Evolutionary conservation across 2,888 invertebrate species (phyloP).

Genomic region (Hoplodrina ambigua): DNA sequence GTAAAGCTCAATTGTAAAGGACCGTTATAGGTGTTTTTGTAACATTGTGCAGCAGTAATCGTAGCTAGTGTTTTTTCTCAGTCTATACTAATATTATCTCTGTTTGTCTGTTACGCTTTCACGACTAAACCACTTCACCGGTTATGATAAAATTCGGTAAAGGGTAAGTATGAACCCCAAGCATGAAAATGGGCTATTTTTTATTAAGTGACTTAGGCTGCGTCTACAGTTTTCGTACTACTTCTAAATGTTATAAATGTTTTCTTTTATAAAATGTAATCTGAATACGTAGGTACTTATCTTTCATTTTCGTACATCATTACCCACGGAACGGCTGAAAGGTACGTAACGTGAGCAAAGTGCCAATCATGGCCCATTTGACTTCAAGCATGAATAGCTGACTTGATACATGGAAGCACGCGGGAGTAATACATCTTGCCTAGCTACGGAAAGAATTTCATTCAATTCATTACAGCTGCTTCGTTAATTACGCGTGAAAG

Average conservation of each 20-base stretch:
- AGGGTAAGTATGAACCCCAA: too few relatives aligned
- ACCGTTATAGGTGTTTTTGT: too few relatives aligned
- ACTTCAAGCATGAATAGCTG: slow-evolving; percentile 21
- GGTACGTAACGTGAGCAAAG: neutral
- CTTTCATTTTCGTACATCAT: slow-evolving; percentile 9
- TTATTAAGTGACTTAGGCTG: too few relatives aligned
- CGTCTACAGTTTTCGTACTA: too few relatives aligned
- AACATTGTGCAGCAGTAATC: too few relatives aligned
- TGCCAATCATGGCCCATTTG: neutral
- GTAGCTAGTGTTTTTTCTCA: too few relatives aligned
- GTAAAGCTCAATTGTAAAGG: too few relatives aligned
- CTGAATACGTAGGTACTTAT: neutral
- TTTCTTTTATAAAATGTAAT: neutral
- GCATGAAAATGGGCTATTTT: too few relatives aligned
- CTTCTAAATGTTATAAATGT: neutral
- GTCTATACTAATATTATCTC: too few relatives aligned
- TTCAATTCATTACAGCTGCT: slow-evolving; percentile 11
- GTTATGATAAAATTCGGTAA: too few relatives aligned
- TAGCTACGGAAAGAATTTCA: slow-evolving; percentile 10
- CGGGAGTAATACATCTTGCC: slow-evolving; percentile 23
- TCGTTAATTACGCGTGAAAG: slow-evolving; percentile 36
- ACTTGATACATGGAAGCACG: slow-evolving; percentile 8
- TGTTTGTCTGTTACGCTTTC: too few relatives aligned
- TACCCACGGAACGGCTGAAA: slow-evolving; percentile 1
- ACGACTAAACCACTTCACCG: too few relatives aligned